Conservation (phyloP, 2,113 vertebrate species). For the Rousettus leschenaultii region DNA sequence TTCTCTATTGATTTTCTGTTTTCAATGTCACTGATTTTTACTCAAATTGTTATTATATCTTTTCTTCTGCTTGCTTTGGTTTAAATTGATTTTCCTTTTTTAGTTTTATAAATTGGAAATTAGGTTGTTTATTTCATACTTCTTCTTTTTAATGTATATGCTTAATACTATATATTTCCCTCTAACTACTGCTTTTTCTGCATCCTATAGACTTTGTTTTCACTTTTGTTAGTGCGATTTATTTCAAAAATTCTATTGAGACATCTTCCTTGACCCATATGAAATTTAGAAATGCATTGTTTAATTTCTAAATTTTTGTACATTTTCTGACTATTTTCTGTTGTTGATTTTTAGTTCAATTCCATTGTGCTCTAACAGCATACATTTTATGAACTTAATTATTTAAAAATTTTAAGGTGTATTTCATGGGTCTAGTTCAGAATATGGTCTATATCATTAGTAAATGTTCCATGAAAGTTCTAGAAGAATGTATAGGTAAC, state of each 20-base stretch:
- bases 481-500: neutral
- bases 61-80: neutral
- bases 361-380: neutral
- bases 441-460: neutral
- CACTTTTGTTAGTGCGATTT: neutral
- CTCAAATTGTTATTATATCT: neutral
- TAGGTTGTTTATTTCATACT: neutral
- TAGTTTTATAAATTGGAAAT: neutral
- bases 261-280: neutral
- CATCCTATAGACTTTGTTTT: neutral
- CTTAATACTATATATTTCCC: neutral
- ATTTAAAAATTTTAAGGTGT: neutral
- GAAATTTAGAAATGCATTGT: neutral
- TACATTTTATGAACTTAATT: neutral
- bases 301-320: neutral
- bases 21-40: neutral
- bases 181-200: neutral
- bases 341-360: slow-evolving; percentile 1
- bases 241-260: neutral
- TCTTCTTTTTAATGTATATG: neutral
- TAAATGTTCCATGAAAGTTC: neutral
- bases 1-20: neutral
- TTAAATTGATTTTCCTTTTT: neutral
- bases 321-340: neutral
- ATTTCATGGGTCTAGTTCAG: neutral